Conservation (phyloP, 2,797 vertebrate genomes). For the Chromobotia macracanthus region DNA sequence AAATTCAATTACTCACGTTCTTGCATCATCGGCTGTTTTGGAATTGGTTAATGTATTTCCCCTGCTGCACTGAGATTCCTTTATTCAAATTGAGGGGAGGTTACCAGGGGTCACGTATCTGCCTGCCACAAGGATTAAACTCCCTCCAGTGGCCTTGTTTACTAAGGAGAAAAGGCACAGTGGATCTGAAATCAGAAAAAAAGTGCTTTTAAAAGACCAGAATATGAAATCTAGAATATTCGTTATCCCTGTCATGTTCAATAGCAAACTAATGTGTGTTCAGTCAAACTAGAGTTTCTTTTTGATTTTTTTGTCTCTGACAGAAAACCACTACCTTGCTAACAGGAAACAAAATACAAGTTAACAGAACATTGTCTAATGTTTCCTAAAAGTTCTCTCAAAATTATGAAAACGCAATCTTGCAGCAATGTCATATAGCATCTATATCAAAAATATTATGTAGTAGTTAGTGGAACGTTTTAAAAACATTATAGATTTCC, state of each 20-base stretch:
- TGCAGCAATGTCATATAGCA: too few relatives aligned
- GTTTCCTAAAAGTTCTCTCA: too few relatives aligned
- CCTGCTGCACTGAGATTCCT: constrained; percentile 11
- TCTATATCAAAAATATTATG: too few relatives aligned
- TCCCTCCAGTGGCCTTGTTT: constrained; percentile 38
- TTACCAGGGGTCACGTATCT: constrained; percentile 35
- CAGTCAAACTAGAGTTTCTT: constrained; percentile 11
- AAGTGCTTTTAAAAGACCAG: constrained; percentile 27
- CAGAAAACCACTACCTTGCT: background rate
- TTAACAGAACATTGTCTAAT: too few relatives aligned
- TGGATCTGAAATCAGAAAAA: constrained; percentile 31
- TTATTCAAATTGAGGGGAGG: constrained; percentile 34
- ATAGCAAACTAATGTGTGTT: constrained; percentile 13
- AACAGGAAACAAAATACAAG: too few relatives aligned
- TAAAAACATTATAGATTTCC: too few relatives aligned
- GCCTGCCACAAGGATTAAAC: constrained; percentile 30
- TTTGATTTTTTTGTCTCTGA: background rate
- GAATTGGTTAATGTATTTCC: constrained; percentile 33
- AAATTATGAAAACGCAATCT: too few relatives aligned
- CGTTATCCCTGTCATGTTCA: constrained; percentile 11
- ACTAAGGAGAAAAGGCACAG: constrained; percentile 23
- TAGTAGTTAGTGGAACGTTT: too few relatives aligned
- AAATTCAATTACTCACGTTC: constrained; percentile 30
- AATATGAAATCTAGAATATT: constrained; percentile 23
- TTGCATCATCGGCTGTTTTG: constrained; percentile 18